Base-by-base conservation (phyloP, 2,888 invertebrate species). In the Hemicrepidius hirtus region DNA sequence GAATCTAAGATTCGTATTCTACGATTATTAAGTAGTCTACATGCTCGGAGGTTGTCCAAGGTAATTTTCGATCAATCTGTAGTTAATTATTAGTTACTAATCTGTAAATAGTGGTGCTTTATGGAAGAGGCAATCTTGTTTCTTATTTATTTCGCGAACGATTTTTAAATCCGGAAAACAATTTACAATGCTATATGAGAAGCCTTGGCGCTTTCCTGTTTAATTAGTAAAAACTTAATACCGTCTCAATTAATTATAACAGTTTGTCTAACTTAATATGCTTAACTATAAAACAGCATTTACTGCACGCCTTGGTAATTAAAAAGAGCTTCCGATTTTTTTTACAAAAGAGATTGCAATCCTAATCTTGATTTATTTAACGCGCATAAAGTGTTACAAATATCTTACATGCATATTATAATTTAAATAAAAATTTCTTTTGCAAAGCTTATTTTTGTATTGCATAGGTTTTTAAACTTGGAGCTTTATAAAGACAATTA, bases 181-280 rank as follows among this genome's bases (percentile, higher is more conserved):
- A 18, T 46, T 46, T 46, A 9, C 16, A 46, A 10, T 46, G 18
- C n/a, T 13, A 53, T 28, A 3, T 53, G 53, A 28, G 13, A 9
- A 53, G 53, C 24, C 53, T 53, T 53, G 53, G 28, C 28, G 28
- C 13, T 53, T 24, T 53, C 28, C 53, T 28, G 24, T 53, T 53
- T 53, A 53, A 53, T 24, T 53, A 28, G 53, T 10, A 53, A 53
- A 53, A 53, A 53, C n/a, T 18, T 53, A 53, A 53, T 4, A 13
- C 20, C 3, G 24, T 1, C 53, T 12, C 53, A n/a, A 28, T 53
- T 53, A 53, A 28, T 53, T 53, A 53, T 28, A 28, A 28, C 53
- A 28, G 53, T 53, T 49, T 49, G 16, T 49, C 49, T 49, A 49
- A 16, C 20, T 53, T 18, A 53, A 49, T 12, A 18, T 53, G 53